Evolutionary conservation across 1,140 invertebrate species (phyloP), one percentile per base, ranked within the genome.

Genomic region (Drosophila mayri): DNA sequence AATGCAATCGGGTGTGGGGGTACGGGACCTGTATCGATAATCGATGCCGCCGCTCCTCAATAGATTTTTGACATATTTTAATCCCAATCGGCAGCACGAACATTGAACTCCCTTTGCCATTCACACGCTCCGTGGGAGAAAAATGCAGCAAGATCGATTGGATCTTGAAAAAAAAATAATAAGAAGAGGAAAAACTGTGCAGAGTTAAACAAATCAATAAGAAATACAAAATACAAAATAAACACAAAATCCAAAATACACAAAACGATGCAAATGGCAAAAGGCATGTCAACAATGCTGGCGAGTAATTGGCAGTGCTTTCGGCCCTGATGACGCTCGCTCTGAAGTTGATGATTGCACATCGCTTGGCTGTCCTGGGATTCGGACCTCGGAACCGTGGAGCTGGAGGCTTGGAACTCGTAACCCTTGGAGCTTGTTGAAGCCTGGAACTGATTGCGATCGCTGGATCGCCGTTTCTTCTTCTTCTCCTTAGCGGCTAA

Each of bases 61-160:
- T 87, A 87, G 84, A 87, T 87, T 87, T 88, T 87, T 87, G 84
- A 88, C 84, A 87, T 87, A 55, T 67, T 73, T n/a, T 12, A 6
- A 12, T 37, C 0, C 2, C 28, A 67, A 78, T 78, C 66, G 65
- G 35, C 37, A n/a, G 41, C 16, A 62, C 62, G 65, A 58, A 47
- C 82, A 78, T 78, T 85, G 82, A 84, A 84, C 77, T 46, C 57
- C 0, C n/a, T 25, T 25, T 37, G 4, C 49, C 76, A 90, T 85
- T 90, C 85, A 90, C 85, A 90, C 85, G 85, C 83, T 79, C 8
- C 85, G 85, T 90, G 85, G 85, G 85, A 90, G 70, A 90, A 90
- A 90, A 90, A 90, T 90, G 85, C 72, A 76, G 70, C 9, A 12
- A 20, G 30, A 16, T 61, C 46, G 37, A 57, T 40, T 8, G 38